phyloP scores from a whole-genome alignment of 2,113 vertebrate genomes.

The Pan paniscus region DNA sequence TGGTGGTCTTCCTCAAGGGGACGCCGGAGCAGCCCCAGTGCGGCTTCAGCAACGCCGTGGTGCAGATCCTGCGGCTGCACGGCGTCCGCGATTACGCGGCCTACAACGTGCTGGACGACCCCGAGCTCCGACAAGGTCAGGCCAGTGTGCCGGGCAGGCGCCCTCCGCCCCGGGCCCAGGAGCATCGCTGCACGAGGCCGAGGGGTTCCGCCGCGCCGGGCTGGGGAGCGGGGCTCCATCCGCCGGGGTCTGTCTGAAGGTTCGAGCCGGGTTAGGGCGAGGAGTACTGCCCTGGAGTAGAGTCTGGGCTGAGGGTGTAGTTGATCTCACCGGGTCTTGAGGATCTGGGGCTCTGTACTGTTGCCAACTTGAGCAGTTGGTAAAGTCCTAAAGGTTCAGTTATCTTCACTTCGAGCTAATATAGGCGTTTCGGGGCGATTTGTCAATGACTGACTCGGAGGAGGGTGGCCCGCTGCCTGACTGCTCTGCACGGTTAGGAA shows the following conservation, averaged over 20 bases:
- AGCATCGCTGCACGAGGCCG: background rate
- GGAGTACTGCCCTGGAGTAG: rapidly evolving
- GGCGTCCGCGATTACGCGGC: slow-evolving; percentile 92
- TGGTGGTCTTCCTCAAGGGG: slow-evolving; percentile 98
- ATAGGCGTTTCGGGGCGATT: background rate
- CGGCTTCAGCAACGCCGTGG: slow-evolving; percentile 98
- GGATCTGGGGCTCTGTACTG: background rate
- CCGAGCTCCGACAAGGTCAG: slow-evolving; percentile 95
- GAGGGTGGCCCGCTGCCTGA: background rate
- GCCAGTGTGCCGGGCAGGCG: background rate
- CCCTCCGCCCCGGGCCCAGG: background rate
- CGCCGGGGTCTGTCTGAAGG: background rate
- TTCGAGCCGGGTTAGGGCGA: background rate
- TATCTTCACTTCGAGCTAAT: background rate
- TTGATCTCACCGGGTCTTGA: background rate
- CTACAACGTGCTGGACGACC: slow-evolving; percentile 96
- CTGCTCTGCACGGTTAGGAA: background rate
- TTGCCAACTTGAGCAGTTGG: background rate
- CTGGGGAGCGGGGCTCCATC: background rate
- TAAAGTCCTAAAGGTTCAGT: background rate
- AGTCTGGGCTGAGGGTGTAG: background rate
- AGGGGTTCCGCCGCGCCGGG: background rate
- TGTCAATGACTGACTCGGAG: background rate
- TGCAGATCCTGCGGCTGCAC: slow-evolving; percentile 98
- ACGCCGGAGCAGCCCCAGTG: slow-evolving; percentile 95